These are phyloP conservation scores for Nasua narica DNA, from an alignment of 2,797 vertebrate species.

Conservation along the genomic window DNA sequence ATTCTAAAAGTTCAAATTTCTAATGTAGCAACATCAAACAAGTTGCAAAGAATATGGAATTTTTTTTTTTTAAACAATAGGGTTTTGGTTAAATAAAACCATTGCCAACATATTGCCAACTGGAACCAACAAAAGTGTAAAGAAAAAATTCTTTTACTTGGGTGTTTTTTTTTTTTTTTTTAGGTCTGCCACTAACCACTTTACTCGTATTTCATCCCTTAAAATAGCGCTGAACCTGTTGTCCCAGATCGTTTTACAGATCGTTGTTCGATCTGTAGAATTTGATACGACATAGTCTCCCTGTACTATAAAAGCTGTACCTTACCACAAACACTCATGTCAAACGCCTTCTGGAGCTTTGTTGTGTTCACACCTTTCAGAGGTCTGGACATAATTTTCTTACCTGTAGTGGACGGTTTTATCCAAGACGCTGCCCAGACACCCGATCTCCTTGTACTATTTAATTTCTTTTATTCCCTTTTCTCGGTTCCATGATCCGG, in stretches of 20 bases:
- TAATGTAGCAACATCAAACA: constrained; percentile 20
- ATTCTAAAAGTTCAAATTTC: constrained; percentile 8
- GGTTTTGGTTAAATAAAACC: constrained; percentile 26
- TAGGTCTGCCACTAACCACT: neutral
- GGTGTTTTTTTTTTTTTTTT: neutral
- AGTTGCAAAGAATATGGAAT: neutral
- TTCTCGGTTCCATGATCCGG: constrained; percentile 34
- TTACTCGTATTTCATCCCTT: neutral
- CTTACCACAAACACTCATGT: neutral
- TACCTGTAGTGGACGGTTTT: constrained; percentile 63
- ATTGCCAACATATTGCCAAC: constrained; percentile 1
- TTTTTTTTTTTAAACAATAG: neutral
- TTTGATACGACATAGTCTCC: neutral
- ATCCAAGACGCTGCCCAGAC: constrained; percentile 65
- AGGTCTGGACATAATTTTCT: constrained; percentile 45
- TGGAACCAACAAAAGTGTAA: neutral
- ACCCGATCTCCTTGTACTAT: constrained; percentile 64
- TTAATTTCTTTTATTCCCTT: constrained; percentile 60
- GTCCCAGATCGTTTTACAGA: constrained; percentile 6
- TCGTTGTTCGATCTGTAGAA: neutral
- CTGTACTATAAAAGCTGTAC: neutral
- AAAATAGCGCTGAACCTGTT: constrained; percentile 17
- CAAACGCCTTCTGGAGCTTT: constrained; percentile 1
- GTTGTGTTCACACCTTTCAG: constrained; percentile 33
- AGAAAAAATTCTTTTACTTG: neutral